Base-by-base conservation (phyloP, 1,140 invertebrate genomes). In the Dendrolimus punctatus region DNA sequence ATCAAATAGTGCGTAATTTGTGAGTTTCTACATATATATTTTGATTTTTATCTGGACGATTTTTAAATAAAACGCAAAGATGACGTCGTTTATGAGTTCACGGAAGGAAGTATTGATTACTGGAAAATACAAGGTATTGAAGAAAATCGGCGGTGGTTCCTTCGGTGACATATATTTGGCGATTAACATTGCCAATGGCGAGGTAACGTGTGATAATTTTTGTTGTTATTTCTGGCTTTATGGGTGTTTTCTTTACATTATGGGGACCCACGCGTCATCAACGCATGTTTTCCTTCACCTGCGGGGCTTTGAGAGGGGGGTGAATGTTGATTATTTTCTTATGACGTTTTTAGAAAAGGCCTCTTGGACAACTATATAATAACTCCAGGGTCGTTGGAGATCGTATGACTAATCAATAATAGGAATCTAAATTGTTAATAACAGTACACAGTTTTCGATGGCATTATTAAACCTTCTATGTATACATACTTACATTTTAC, bases 91-190 rank as follows among this genome's bases (percentile, higher is more conserved):
- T 58, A 60, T 58, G 51, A 59, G 45, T 40, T 55, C 51, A 48
- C 56, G 70, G 23, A 61, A 54, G 46, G 68, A 69, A 55, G 51
- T 57, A 44, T 53, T 71, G 52, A 94, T 97, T 71, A 95, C 94
- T 74, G 92, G 92, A 77, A 97, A 98, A 87, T 99, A 99, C 89
- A 93, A 96, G 80, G 90, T 99, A 70, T 93, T 98, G 74, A 91
- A 97, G 64, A 98, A 98, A 91, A 99, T 99, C 78, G 98, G 88
- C 79, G 97, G 95, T 80, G 98, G 98, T 61, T 99, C 97, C 5
- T 99, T 99, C 88, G 98, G 98, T 80, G 98, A 99, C 88, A 99
- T 99, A 79, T 99, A 98, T 88, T 90, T 99, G 70, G 97, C 95
- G 66, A 97, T 99, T 85, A 99, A 98, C 90, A 93, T 97, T 73